phyloP scores from a whole-genome alignment of 2,113 vertebrate species.

The Benthochromis sp. region DNA sequence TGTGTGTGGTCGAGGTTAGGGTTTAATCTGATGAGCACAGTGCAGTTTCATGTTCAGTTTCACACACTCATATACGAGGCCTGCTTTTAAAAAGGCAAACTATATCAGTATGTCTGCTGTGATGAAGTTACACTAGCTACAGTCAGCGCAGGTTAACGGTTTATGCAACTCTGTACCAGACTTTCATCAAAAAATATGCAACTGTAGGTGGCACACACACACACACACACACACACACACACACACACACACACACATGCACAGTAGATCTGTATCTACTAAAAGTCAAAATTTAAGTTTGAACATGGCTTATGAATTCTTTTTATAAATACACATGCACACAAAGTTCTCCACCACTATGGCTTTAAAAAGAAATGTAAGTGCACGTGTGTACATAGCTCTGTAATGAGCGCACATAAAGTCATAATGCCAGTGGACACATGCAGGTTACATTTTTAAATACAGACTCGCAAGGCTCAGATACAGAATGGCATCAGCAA shows the following conservation, averaged over 20 bases:
- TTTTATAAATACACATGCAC: neutral
- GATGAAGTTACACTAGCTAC: neutral
- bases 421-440: neutral
- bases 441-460: neutral
- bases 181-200: neutral
- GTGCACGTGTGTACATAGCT: neutral
- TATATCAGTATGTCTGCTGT: neutral
- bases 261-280: neutral
- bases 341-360: neutral
- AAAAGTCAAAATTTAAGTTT: neutral
- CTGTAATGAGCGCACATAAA: neutral
- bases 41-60: neutral
- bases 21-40: neutral
- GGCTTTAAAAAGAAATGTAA: neutral
- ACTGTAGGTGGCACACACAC: neutral
- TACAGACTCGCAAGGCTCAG: neutral
- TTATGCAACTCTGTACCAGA: neutral
- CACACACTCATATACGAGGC: neutral
- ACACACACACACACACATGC: fast-evolving
- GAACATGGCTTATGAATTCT: neutral
- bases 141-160: neutral
- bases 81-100: neutral
- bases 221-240: neutral
- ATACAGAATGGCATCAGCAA: neutral
- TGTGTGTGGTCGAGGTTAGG: neutral